Conservation (phyloP, 2,797 vertebrate genomes). For the Cyclura pinguis region DNA sequence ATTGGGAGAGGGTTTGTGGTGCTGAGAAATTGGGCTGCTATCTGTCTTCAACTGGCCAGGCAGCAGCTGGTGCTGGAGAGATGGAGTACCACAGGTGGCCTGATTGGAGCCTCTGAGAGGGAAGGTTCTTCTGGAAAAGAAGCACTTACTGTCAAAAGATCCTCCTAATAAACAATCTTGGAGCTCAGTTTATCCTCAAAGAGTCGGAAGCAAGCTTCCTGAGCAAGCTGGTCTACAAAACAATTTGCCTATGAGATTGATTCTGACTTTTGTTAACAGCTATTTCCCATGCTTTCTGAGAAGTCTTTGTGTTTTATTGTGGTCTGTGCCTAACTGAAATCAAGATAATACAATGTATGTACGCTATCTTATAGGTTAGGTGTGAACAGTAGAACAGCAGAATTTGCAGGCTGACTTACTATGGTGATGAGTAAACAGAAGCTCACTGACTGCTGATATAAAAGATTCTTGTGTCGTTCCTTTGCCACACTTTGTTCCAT, state of each 20-base stretch:
- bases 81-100: too few relatives aligned
- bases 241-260: neutral
- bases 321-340: too few relatives aligned
- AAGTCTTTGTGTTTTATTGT: neutral
- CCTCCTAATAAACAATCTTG: neutral
- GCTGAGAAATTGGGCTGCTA: too few relatives aligned
- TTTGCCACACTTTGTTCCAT: neutral
- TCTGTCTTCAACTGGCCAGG: too few relatives aligned
- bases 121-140: too few relatives aligned
- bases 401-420: neutral
- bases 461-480: neutral
- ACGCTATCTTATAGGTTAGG: neutral
- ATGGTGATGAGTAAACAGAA: neutral
- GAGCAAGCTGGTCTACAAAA: neutral
- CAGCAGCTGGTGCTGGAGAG: too few relatives aligned
- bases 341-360: neutral
- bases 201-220: neutral
- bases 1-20: too few relatives aligned
- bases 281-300: neutral
- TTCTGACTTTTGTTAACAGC: neutral
- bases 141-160: too few relatives aligned
- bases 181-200: neutral
- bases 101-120: too few relatives aligned
- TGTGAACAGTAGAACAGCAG: too few relatives aligned
- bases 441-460: neutral